phyloP scores from a whole-genome alignment of 2,797 vertebrate species.

The Epinephelus coioides region DNA sequence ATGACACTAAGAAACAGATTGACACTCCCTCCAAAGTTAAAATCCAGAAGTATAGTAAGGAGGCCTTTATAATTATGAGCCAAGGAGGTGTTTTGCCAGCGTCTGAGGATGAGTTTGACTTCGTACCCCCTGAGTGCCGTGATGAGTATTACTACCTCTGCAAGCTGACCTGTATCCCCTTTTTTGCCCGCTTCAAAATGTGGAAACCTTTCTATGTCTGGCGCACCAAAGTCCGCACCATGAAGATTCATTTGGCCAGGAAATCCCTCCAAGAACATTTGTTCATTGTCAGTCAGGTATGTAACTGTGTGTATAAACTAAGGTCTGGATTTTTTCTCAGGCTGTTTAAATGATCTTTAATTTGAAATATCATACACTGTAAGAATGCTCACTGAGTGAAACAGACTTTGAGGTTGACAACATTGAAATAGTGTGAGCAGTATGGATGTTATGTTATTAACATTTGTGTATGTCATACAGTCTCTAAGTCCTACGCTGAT shows the following conservation, averaged over 20 bases:
- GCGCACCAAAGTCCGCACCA: slow-evolving; percentile 85
- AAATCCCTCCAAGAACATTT: slow-evolving; percentile 78
- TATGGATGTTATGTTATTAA: not conserved
- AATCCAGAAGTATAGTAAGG: slow-evolving; percentile 79
- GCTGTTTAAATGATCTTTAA: not conserved
- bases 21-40: not conserved
- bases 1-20: no score
- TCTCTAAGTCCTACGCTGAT: slow-evolving; percentile 86
- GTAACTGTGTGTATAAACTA: slow-evolving; percentile 42
- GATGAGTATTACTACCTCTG: slow-evolving; percentile 82
- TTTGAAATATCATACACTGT: not conserved
- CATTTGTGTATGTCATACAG: slow-evolving; percentile 71
- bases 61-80: slow-evolving; percentile 85
- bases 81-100: slow-evolving; percentile 75
- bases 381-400: not conserved
- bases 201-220: slow-evolving; percentile 89
- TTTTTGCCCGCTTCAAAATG: slow-evolving; percentile 88
- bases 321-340: not conserved
- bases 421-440: not conserved
- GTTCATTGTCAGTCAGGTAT: slow-evolving; percentile 87
- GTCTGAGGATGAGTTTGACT: slow-evolving; percentile 70
- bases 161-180: slow-evolving; percentile 86
- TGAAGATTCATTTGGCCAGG: slow-evolving; percentile 80
- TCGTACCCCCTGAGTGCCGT: slow-evolving; percentile 80
- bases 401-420: not conserved